These are phyloP conservation scores for Epsilonema sp. DNA, from an alignment of 2,888 invertebrate genomes.

Conservation along the genomic window DNA sequence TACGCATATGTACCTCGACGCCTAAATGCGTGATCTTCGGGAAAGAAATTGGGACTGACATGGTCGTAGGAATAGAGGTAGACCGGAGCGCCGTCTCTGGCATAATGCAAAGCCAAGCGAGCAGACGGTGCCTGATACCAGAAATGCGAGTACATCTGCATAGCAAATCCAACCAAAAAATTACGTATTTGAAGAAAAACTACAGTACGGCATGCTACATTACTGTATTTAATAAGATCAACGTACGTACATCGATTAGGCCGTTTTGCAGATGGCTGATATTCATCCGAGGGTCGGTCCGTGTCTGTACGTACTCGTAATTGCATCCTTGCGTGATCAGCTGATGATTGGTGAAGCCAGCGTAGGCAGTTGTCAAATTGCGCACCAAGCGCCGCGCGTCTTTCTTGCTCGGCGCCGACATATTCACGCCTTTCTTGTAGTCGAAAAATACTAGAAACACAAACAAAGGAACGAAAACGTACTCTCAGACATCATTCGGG, in stretches of 20 bases:
- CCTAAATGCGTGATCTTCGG: too few species aligned
- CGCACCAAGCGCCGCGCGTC: constrained; percentile 19
- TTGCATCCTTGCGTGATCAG: constrained; percentile 24
- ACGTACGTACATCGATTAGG: constrained; percentile 1
- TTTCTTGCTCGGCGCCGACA: constrained; percentile 14
- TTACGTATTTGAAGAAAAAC: too few species aligned
- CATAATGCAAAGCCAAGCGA: constrained; percentile 21
- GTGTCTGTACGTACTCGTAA: constrained; percentile 24
- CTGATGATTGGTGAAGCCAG: constrained; percentile 23
- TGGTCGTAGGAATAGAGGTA: constrained; percentile 29
- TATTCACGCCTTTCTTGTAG: constrained; percentile 17
- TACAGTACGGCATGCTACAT: too few species aligned
- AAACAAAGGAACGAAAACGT: background rate
- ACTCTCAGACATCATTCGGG: too few species aligned
- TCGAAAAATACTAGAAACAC: background rate
- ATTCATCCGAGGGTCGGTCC: constrained; percentile 16
- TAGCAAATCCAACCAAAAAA: background rate
- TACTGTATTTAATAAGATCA: too few species aligned
- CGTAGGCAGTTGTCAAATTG: constrained; percentile 20
- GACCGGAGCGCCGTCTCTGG: constrained; percentile 19
- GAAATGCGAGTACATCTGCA: constrained; percentile 28
- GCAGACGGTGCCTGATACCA: constrained; percentile 28
- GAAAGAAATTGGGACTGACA: constrained; percentile 25
- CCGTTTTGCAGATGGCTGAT: background rate
- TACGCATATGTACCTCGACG: too few species aligned